Evolutionary conservation across 2,113 vertebrate genomes (phyloP).

Genomic region (Oryzias celebensis): DNA sequence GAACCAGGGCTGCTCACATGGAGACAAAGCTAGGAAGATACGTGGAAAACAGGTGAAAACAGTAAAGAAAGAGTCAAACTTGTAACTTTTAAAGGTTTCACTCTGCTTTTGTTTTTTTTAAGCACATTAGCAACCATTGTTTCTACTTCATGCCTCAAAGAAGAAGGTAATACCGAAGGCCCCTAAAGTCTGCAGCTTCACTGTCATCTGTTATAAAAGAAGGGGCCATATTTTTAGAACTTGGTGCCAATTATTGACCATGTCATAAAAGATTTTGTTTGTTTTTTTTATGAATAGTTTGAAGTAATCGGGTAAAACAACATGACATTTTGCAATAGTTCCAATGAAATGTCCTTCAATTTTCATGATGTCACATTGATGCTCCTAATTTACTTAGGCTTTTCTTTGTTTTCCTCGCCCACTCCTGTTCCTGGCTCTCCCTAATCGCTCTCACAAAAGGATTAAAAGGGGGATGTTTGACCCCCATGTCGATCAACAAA

Average conservation of each 20-base stretch:
- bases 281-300: background rate
- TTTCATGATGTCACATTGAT: slow-evolving; percentile 52
- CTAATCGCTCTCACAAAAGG: slow-evolving; percentile 55
- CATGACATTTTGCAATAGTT: slow-evolving; percentile 45
- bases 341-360: slow-evolving; percentile 40
- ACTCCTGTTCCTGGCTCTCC: slow-evolving; percentile 3
- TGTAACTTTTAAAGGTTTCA: background rate
- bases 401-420: slow-evolving; percentile 30
- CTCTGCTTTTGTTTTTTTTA: background rate
- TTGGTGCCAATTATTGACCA: too few species aligned
- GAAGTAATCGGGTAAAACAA: slow-evolving; percentile 43
- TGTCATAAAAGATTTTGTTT: too few species aligned
- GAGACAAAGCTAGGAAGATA: too few species aligned
- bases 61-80: too few species aligned
- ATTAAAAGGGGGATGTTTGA: slow-evolving; percentile 47
- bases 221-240: too few species aligned
- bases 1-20: too few species aligned
- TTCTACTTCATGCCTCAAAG: slow-evolving; percentile 1
- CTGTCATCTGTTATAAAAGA: background rate
- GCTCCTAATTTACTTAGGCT: slow-evolving; percentile 33
- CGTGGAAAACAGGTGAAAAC: too few species aligned
- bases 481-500: slow-evolving; percentile 54
- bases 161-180: background rate
- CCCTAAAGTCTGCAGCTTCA: background rate
- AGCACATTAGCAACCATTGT: background rate